phyloP scores from a whole-genome alignment of 2,888 invertebrate genomes.

The Stenodema calcarata region DNA sequence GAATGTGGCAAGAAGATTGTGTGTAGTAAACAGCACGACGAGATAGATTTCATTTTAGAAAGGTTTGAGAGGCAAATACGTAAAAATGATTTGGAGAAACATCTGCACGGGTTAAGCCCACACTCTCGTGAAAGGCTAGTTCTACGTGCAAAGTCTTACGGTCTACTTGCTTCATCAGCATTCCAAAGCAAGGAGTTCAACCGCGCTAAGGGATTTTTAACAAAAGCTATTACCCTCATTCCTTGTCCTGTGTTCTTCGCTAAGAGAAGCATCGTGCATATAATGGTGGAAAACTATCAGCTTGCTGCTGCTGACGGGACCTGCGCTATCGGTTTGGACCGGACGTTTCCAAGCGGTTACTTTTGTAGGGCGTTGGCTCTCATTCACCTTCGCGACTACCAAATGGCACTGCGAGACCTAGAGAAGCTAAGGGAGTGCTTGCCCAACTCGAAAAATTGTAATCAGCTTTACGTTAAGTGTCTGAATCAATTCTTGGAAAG shows the following conservation, averaged over 20 bases:
- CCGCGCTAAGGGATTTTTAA: neutral
- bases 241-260: neutral
- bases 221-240: neutral
- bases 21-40: neutral
- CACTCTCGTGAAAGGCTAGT: neutral
- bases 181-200: neutral
- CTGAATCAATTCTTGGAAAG: neutral
- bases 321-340: constrained; percentile 3
- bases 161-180: neutral
- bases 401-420: neutral
- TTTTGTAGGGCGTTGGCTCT: neutral
- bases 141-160: neutral
- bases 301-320: constrained; percentile 3
- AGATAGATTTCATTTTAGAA: neutral
- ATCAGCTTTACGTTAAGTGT: neutral
- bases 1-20: neutral
- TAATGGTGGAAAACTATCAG: neutral
- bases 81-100: neutral
- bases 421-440: neutral
- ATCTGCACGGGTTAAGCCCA: neutral
- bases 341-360: neutral
- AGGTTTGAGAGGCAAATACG: neutral
- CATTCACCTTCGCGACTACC: neutral
- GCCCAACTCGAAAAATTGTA: constrained; percentile 6
- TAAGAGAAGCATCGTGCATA: constrained; percentile 12